Conservation (phyloP, 92 coral and sea anemone species). For the Siderastrea siderea region DNA sequence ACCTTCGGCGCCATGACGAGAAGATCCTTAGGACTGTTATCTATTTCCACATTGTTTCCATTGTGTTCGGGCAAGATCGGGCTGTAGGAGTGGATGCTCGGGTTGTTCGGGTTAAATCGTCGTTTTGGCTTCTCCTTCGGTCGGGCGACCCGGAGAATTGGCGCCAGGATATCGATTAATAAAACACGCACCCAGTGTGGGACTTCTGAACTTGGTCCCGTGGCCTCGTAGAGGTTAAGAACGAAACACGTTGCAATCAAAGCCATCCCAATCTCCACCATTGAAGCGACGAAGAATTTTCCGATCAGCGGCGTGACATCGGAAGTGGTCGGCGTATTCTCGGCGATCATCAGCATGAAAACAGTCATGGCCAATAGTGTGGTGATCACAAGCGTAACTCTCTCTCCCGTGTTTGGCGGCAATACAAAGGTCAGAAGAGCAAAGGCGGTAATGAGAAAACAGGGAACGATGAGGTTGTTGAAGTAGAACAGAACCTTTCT, state of each 20-base stretch:
- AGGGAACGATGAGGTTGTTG: conserved; percentile 96
- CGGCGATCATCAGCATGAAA: conserved; percentile 98
- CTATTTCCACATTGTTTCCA: conserved; percentile 67
- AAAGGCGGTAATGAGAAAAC: conserved; percentile 95
- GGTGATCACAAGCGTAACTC: conserved; percentile 99
- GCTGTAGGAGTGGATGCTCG: conserved; percentile 66
- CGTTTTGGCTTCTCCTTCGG: conserved; percentile 74
- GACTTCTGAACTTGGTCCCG: conserved; percentile 86
- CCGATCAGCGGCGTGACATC: conserved; percentile 98
- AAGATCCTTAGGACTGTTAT: conserved; percentile 77
- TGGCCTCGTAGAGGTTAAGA: conserved; percentile 88
- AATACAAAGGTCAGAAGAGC: conserved; percentile 95
- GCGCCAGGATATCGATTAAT: conserved; percentile 87
- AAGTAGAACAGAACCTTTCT: conserved; percentile 96
- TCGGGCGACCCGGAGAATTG: conserved; percentile 81
- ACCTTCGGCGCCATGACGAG: conserved; percentile 89
- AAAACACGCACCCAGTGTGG: conserved; percentile 87
- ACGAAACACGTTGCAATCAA: conserved; percentile 95
- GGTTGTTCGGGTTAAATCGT: conserved; percentile 53
- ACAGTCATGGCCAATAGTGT: conserved; percentile 97
- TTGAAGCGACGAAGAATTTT: conserved; percentile 97
- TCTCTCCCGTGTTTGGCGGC: conserved; percentile 98
- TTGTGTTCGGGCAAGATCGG: conserved; percentile 73
- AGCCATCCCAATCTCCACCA: conserved; percentile 97
- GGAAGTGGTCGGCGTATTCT: conserved; percentile 98